Percentiles rank a stretch among this genome's conserved stretches.
phyloP scores from a whole-genome alignment of 2,888 invertebrate species.

The Prionchulus punctatus region DNA sequence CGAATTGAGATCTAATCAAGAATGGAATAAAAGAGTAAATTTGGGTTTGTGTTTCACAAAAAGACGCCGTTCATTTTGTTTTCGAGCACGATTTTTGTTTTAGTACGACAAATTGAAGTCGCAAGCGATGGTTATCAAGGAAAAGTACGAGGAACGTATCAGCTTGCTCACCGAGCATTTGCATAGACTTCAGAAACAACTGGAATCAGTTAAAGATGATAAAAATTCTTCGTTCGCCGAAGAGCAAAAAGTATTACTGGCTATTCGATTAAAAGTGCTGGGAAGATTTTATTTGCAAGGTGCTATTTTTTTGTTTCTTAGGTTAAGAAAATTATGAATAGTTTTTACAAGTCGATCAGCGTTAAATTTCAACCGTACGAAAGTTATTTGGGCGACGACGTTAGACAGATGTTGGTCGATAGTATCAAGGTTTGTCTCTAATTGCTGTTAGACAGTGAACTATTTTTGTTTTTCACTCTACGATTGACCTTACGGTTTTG shows the following conservation, averaged over 20 bases:
- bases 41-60: not conserved
- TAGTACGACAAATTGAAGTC: not conserved
- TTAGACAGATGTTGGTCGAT: not conserved
- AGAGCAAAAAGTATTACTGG: not conserved
- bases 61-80: not conserved
- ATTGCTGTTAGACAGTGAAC: no score
- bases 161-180: not conserved
- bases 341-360: not conserved
- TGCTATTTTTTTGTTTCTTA: not conserved
- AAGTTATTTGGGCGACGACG: not conserved
- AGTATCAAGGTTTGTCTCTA: not conserved
- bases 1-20: not conserved
- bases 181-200: no score
- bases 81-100: not conserved
- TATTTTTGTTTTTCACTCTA: no score
- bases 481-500: no score
- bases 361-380: not conserved
- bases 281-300: no score
- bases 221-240: no score
- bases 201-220: no score
- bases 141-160: not conserved
- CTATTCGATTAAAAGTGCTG: no score
- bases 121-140: not conserved
- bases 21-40: not conserved
- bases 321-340: not conserved